phyloP scores from a whole-genome alignment of 1,140 invertebrate genomes.

The Pseudomyrmex sp. region DNA sequence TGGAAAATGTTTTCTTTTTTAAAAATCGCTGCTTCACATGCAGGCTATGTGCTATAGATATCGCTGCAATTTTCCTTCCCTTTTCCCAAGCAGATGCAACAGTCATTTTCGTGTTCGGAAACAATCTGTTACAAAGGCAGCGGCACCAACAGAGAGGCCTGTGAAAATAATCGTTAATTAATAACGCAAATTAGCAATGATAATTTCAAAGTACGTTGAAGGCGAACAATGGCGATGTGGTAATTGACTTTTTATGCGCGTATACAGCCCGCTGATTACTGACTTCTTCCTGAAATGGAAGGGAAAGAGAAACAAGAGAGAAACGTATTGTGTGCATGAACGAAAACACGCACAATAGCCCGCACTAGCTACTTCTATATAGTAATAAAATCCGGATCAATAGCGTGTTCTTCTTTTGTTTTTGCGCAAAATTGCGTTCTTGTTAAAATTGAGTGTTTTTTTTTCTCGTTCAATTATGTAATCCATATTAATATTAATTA shows the following conservation, averaged over 20 bases:
- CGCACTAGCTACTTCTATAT: slow-evolving; percentile 38
- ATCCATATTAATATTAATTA: background rate
- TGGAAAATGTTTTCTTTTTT: slow-evolving; percentile 12
- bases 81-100: background rate
- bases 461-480: background rate
- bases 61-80: background rate
- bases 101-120: background rate
- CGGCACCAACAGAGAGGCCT: background rate
- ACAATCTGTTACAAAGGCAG: background rate
- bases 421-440: background rate
- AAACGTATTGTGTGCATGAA: slow-evolving; percentile 43
- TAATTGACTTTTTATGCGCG: slow-evolving; percentile 55
- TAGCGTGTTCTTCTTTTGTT: background rate
- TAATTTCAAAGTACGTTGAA: slow-evolving; percentile 27
- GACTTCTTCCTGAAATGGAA: slow-evolving; percentile 39
- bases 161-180: slow-evolving; percentile 56
- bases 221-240: slow-evolving; percentile 41
- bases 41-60: background rate
- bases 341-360: slow-evolving; percentile 56
- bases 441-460: background rate
- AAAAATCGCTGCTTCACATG: background rate
- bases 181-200: slow-evolving; percentile 57
- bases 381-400: slow-evolving; percentile 52
- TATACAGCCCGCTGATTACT: slow-evolving; percentile 38
- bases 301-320: background rate